Percentiles rank a stretch among this genome's conserved stretches.
phyloP scores from a whole-genome alignment of 2,797 vertebrate species.

The Synanceia verrucosa region DNA sequence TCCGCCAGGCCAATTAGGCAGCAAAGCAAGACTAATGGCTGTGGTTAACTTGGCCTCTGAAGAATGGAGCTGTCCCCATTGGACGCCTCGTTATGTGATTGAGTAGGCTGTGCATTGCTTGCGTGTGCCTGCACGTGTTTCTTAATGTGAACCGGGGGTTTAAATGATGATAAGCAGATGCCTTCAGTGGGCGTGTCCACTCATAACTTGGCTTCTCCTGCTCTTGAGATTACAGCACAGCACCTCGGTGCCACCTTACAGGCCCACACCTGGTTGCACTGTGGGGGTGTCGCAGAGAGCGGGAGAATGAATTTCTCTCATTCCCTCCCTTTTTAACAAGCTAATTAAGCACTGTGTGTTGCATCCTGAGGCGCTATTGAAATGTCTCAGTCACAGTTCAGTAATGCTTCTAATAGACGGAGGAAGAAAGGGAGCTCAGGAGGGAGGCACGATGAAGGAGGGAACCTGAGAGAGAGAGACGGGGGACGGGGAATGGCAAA shows the following conservation, averaged over 20 bases:
- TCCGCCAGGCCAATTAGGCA: conserved; percentile 79
- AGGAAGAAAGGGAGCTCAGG: conserved; percentile 54
- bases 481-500: conserved; percentile 16
- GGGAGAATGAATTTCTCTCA: conserved; percentile 66
- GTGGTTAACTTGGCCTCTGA: conserved; percentile 76
- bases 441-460: conserved; percentile 46
- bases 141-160: conserved; percentile 51
- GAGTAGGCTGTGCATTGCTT: conserved; percentile 55
- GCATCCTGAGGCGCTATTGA: conserved; percentile 79
- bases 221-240: conserved; percentile 45
- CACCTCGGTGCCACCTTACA: conserved; percentile 48
- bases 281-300: conserved; percentile 32
- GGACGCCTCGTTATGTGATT: conserved; percentile 71
- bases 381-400: conserved; percentile 83
- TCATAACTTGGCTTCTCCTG: conserved; percentile 43
- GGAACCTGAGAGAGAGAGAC: conserved; percentile 31
- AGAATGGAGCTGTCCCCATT: conserved; percentile 73
- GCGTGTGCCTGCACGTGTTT: conserved; percentile 44
- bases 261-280: conserved; percentile 62
- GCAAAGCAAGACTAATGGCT: conserved; percentile 82
- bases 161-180: conserved; percentile 76
- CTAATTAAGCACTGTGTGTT: conserved; percentile 81
- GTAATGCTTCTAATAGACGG: conserved; percentile 78
- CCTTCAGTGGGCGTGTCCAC: conserved; percentile 51
- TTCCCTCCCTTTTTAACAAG: conserved; percentile 79